These are phyloP conservation scores for Papilio elwesi DNA, from an alignment of 2,888 invertebrate species.

Conservation along the genomic window DNA sequence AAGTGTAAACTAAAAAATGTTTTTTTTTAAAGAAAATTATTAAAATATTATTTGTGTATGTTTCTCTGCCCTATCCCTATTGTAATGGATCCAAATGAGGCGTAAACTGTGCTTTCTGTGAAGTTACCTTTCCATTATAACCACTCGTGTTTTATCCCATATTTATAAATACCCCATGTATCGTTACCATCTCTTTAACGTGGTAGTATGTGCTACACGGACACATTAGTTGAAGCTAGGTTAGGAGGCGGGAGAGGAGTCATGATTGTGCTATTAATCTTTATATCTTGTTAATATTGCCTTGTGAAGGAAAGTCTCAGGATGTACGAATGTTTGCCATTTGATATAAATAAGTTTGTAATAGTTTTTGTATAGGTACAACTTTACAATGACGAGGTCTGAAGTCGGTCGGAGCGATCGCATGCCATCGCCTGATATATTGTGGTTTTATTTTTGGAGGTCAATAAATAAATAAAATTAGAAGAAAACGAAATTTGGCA, in stretches of 20 bases:
- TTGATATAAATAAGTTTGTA: too few relatives aligned
- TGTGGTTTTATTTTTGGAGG: too few relatives aligned
- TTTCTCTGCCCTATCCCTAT: conserved; percentile 38
- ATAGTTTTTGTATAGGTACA: too few relatives aligned
- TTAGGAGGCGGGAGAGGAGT: conserved; percentile 67
- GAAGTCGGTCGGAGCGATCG: too few relatives aligned
- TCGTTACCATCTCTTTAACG: conserved; percentile 42
- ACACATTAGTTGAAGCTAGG: conserved; percentile 59
- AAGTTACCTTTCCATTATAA: conserved; percentile 33
- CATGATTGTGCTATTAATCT: conserved; percentile 76
- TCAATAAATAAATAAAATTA: too few relatives aligned
- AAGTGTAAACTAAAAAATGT: too few relatives aligned
- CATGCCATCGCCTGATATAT: too few relatives aligned
- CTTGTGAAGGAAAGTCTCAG: conserved; percentile 72
- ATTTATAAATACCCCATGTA: conserved; percentile 44
- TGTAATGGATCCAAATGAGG: conserved; percentile 39
- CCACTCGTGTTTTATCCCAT: conserved; percentile 35
- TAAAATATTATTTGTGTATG: too few relatives aligned
- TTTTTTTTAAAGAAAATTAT: too few relatives aligned
- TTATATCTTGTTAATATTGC: conserved; percentile 46
- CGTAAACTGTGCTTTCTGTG: conserved; percentile 37
- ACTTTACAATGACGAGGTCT: too few relatives aligned
- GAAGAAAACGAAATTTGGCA: too few relatives aligned
- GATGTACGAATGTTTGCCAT: not conserved
- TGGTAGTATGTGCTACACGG: conserved; percentile 51